Percentiles rank a stretch among this genome's conserved stretches.
phyloP scores from a whole-genome alignment of 2,888 invertebrate species.

The Eurois occulta region DNA sequence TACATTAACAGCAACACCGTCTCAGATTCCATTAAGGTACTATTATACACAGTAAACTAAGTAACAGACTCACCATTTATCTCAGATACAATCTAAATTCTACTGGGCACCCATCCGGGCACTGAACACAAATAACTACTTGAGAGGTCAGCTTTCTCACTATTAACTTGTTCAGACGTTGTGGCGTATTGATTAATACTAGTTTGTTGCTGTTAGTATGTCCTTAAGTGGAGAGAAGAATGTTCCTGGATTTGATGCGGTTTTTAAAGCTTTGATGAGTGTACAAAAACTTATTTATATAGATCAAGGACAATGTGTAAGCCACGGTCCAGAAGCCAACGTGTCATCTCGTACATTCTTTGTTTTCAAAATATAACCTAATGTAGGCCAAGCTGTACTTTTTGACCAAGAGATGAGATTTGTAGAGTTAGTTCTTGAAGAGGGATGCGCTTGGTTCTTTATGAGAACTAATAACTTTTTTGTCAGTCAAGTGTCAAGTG shows the following conservation, averaged over 20 bases:
- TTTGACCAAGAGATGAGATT: too few species aligned
- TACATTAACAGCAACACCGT: constrained; percentile 17
- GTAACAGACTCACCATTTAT: constrained; percentile 48
- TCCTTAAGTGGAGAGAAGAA: constrained; percentile 2
- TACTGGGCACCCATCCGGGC: constrained; percentile 65
- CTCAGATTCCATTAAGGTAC: constrained; percentile 22
- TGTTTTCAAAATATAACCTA: too few species aligned
- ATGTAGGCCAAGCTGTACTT: too few species aligned
- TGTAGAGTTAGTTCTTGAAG: too few species aligned
- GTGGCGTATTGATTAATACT: constrained; percentile 28
- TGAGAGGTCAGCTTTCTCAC: constrained; percentile 70
- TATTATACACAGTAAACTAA: constrained; percentile 35
- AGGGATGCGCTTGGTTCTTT: too few species aligned
- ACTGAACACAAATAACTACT: constrained; percentile 66
- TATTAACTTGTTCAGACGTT: constrained; percentile 65
- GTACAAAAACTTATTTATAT: too few species aligned
- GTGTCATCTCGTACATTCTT: too few species aligned
- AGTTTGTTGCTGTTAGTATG: not conserved
- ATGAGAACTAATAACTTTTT: too few species aligned
- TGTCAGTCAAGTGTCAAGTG: too few species aligned
- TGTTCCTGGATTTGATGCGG: not conserved
- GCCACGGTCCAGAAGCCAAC: too few species aligned
- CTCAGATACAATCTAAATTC: constrained; percentile 65
- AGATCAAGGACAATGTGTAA: too few species aligned
- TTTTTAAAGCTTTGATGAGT: not conserved